Percentiles rank a stretch among this genome's conserved stretches.
Evolutionary conservation across 2,113 vertebrate genomes (phyloP).

Genomic region (Chaetops frenatus): DNA sequence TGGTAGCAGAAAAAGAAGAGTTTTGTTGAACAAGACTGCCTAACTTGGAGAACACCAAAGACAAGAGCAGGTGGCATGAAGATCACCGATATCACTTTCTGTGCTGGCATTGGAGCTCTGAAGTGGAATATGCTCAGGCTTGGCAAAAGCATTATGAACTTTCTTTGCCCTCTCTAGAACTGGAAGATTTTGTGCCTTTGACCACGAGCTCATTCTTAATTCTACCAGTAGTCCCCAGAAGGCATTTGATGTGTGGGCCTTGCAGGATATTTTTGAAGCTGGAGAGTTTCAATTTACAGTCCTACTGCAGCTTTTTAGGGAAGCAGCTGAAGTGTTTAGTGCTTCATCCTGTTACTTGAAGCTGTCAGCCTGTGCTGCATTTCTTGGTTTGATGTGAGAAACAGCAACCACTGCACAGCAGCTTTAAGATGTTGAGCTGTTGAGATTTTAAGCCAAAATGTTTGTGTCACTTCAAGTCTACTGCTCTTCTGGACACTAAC

Average conservation of each 20-base stretch:
- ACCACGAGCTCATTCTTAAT: neutral
- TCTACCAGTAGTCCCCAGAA: neutral
- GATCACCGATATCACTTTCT: neutral
- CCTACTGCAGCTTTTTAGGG: neutral
- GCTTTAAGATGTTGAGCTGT: neutral
- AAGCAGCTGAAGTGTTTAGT: neutral
- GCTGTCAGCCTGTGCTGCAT: neutral
- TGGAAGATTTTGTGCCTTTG: neutral
- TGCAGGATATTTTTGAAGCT: neutral
- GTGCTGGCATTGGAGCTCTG: neutral
- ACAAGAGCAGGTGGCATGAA: neutral
- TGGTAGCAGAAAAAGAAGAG: neutral
- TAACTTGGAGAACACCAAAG: neutral
- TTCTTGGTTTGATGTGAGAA: neutral
- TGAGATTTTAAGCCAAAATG: neutral
- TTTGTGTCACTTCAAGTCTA: neutral
- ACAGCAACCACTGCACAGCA: neutral
- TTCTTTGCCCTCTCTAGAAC: neutral
- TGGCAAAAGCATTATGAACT: neutral
- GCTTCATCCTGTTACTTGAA: neutral
- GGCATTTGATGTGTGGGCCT: neutral
- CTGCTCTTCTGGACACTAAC: neutral
- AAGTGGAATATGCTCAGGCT: neutral
- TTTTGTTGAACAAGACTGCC: neutral
- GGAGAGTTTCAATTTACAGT: fast-evolving